These are phyloP conservation scores for Trissoscelio sp. DNA, from an alignment of 2,888 invertebrate species.

Conservation along the genomic window DNA sequence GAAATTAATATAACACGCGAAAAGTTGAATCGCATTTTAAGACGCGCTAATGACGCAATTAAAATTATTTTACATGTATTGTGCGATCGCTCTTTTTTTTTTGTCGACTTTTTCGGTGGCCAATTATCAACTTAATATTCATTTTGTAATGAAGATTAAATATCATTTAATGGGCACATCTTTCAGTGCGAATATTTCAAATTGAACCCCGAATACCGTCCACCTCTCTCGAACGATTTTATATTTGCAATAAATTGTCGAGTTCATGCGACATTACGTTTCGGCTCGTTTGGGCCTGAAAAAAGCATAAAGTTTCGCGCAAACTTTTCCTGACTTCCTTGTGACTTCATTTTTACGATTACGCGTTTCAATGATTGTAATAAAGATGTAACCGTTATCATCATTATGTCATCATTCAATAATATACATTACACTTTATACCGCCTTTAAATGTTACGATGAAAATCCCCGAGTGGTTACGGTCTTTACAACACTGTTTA, in stretches of 20 bases:
- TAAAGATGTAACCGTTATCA: conserved; percentile 63
- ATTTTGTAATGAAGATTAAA: not conserved
- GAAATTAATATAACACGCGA: conserved; percentile 52
- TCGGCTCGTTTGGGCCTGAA: not conserved
- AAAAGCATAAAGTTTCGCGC: not conserved
- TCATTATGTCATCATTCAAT: conserved; percentile 62
- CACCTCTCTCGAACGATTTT: conserved; percentile 4
- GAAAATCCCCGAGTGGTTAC: conserved; percentile 34
- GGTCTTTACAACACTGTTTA: conserved; percentile 49
- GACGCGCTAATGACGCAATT: conserved; percentile 34
- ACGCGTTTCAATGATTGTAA: conserved; percentile 45
- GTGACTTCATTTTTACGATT: conserved; percentile 44
- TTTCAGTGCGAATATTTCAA: not conserved
- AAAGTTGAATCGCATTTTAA: conserved; percentile 20
- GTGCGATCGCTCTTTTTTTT: not conserved
- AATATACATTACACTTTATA: conserved; percentile 62
- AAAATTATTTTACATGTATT: conserved; percentile 28
- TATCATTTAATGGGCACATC: not conserved
- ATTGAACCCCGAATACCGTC: not conserved
- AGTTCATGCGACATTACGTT: conserved; percentile 18
- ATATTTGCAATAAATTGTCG: conserved; percentile 37
- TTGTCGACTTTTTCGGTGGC: not conserved
- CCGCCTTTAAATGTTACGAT: conserved; percentile 50
- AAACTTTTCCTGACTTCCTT: conserved; percentile 37
- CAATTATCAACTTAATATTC: not conserved